Percentiles rank a stretch among this genome's conserved stretches.
Conservation (phyloP, 2,888 invertebrate genomes). For the Agrochola lota region DNA sequence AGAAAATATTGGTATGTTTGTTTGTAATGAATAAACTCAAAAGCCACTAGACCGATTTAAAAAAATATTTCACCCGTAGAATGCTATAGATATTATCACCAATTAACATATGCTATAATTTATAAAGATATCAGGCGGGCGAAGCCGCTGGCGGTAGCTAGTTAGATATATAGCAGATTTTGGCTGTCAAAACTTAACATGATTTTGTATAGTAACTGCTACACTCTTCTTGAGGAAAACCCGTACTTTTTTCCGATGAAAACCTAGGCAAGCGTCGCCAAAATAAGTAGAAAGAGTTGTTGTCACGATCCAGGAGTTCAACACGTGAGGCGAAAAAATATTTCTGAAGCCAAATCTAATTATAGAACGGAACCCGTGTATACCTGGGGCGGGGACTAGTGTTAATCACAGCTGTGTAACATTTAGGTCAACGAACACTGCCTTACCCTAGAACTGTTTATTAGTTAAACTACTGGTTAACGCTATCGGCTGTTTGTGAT, state of each 20-base stretch:
- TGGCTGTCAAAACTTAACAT: background rate
- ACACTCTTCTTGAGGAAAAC: background rate
- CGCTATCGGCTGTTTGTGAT: slow-evolving; percentile 42
- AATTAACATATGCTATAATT: too few species aligned
- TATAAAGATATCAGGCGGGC: too few species aligned
- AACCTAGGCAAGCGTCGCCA: background rate
- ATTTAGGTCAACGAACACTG: slow-evolving; percentile 77
- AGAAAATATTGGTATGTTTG: too few species aligned
- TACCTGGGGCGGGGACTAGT: slow-evolving; percentile 10
- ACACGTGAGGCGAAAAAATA: background rate
- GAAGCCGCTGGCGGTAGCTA: too few species aligned
- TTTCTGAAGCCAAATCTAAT: slow-evolving; percentile 10
- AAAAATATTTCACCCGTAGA: too few species aligned
- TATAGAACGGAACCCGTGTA: slow-evolving; percentile 5
- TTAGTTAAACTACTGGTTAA: slow-evolving; percentile 46
- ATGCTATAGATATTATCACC: too few species aligned
- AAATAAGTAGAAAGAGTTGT: slow-evolving; percentile 8
- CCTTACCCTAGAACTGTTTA: slow-evolving; percentile 52
- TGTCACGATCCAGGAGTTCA: background rate
- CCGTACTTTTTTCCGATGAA: background rate
- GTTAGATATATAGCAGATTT: background rate
- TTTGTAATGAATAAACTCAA: too few species aligned
- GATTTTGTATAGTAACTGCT: background rate
- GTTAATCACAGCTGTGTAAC: slow-evolving; percentile 49
- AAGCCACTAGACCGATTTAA: too few species aligned